Evolutionary conservation across 2,888 invertebrate species (phyloP), one percentile per base, ranked within the genome.

Genomic region (Cryptophagus acutangulus): DNA sequence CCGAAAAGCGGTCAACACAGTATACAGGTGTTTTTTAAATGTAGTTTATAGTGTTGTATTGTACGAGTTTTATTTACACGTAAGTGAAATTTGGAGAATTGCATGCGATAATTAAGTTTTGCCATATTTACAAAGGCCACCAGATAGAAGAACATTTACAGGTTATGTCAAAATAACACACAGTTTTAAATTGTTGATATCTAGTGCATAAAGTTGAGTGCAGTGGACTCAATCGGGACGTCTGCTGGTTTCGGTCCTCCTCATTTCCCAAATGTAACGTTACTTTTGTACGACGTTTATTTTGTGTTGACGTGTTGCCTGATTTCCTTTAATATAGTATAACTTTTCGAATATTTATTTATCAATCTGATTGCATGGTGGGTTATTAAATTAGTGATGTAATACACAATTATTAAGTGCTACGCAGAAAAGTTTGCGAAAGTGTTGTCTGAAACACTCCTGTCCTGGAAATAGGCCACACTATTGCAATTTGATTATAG

Each of bases 1-100:
- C 67, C 65, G 68, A 67, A 70, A 70, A 70, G 69, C 69, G 69
- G 70, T 70, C 70, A 69, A 65, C 31, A 59, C 66, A 58, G 61
- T 63, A 61, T 65, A 66, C 68, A 69, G 69, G 68, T 67, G 67
- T 67, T 67, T 67, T 38, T 67, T 67, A 63, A 63, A 65, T 62
- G 62, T 64, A 61, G 61, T 62, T 62, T 60, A 45, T 60, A 59
- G 61, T 59, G 58, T n/a, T n/a, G n/a, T 62, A 49, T 48, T 46
- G 49, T 49, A 15, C 12, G 24, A 39, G 39, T 42, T 41, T 35
- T 37, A 33, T 41, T 38, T 41, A 41, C 49, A 55, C 36, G 57
- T 52, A 55, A 51, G 53, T 51, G 35, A 17, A 14, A 28, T 41
- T 42, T 4, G 16, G 16, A 24, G 33, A 17, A 36, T 8, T 36